Evolutionary conservation across 2,113 vertebrate species (phyloP), one percentile per base, ranked within the genome.

Genomic region (Malurus melanocephalus): DNA sequence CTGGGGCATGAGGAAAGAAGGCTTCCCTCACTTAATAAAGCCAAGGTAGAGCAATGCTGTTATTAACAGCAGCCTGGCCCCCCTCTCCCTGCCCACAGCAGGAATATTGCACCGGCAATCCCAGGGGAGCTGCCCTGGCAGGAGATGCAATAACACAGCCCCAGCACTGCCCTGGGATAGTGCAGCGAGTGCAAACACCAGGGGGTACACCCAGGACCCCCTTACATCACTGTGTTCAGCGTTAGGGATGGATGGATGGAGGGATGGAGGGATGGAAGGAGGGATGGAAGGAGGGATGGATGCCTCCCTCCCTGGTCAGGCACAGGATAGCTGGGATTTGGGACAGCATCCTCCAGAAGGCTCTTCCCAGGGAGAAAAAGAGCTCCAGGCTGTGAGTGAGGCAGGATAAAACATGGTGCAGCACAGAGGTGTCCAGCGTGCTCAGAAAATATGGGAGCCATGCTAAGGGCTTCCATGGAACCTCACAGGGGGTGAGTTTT

Each of bases 1-100:
- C 94, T 49, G 65, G 17, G 89, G 90, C 85, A 8, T 5, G 16
- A 80, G 10, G 49, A 82, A 74, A 51, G 7, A 83, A 91, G 86
- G 35, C 79, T 97, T 90, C 82, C 84, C 87, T 57, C 80, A 78
- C 91, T 97, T 97, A 95, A 97, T 96, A 96, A 97, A 96, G 74
- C 42, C 77, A 61, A 86, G 66, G 88, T 22, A 89, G 49, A 85
- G 87, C 66, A 77, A 24, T 0, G 11, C 71, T 2, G 1, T 94
- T 80, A 91, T 94, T 95, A 94, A 84, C 77, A 76, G 55, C 62
- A 72, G 80, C 42, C 78, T 27, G 46, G 16, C 75, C 69, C 46
- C 27, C 6, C 17, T 38, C 27, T 55, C 86, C 85, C 56, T 60
- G 35, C 88, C 17, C 3, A 91, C 12, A 13, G 95, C 80, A 77